A percentile compares a stretch with the other conserved stretches of the same genome.
Evolutionary conservation across 1,140 invertebrate species (phyloP).

Genomic region (Thaumatotibia leucotreta): DNA sequence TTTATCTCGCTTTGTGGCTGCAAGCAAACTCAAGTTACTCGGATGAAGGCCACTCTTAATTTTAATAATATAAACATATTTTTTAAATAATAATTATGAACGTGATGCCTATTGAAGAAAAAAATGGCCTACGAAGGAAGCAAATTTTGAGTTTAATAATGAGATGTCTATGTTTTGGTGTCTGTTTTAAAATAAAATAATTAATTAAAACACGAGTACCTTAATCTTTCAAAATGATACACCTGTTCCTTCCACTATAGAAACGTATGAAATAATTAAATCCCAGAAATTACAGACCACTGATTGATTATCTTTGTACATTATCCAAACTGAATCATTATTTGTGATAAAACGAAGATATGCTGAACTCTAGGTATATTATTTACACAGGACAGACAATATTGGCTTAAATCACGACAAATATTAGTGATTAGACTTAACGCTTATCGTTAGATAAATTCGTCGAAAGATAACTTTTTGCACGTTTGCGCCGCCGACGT

Average conservation of each 20-base stretch:
- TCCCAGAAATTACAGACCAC: not conserved
- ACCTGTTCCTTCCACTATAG: not conserved
- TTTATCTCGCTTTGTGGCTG: not conserved
- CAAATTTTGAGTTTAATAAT: too few species aligned
- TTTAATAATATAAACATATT: too few species aligned
- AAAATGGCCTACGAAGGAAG: too few species aligned
- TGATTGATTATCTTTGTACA: not conserved
- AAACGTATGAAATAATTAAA: not conserved
- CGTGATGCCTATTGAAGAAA: too few species aligned
- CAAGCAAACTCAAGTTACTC: too few species aligned
- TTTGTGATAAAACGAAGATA: too few species aligned
- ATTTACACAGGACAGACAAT: not conserved
- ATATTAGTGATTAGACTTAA: not conserved
- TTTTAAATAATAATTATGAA: too few species aligned
- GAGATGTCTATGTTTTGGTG: too few species aligned
- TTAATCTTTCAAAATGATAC: not conserved
- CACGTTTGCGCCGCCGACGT: not conserved
- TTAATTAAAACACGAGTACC: too few species aligned
- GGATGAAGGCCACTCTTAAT: too few species aligned
- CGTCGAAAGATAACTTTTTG: not conserved
- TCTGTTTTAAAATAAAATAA: too few species aligned
- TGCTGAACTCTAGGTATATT: not conserved
- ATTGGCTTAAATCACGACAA: not conserved
- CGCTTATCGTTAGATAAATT: not conserved
- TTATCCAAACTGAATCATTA: not conserved